Evolutionary conservation across 2,797 vertebrate genomes (phyloP).

Genomic region (Pseudochaenichthys georgianus): DNA sequence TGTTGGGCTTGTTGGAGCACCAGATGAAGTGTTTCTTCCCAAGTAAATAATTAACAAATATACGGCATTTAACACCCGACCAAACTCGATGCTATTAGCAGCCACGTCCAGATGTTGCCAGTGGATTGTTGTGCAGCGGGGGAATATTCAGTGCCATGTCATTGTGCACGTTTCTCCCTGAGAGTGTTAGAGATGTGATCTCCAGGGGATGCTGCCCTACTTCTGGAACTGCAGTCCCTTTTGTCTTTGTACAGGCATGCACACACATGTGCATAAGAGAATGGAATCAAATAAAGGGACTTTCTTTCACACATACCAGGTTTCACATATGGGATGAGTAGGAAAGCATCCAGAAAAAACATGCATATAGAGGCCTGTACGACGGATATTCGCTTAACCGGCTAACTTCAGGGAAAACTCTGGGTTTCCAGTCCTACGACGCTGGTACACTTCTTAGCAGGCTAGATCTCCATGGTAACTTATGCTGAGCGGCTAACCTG

Average conservation of each 20-base stretch:
- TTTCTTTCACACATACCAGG: slow-evolving; percentile 25
- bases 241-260: slow-evolving; percentile 50
- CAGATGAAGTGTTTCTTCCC: slow-evolving; percentile 43
- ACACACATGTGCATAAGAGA: slow-evolving; percentile 25
- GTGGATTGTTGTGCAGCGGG: slow-evolving; percentile 60
- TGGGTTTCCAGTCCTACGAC: no score
- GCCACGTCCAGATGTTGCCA: slow-evolving; percentile 69
- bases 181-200: slow-evolving; percentile 60
- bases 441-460: no score
- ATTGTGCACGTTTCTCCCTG: slow-evolving; percentile 59
- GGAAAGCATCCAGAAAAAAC: slow-evolving; percentile 8
- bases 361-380: not conserved
- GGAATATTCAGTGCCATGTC: slow-evolving; percentile 61
- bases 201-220: slow-evolving; percentile 77
- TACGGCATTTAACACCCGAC: slow-evolving; percentile 39
- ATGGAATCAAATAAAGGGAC: slow-evolving; percentile 31
- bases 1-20: slow-evolving; percentile 12
- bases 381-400: no score
- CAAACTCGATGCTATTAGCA: slow-evolving; percentile 40
- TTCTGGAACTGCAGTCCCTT: slow-evolving; percentile 68
- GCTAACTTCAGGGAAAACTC: no score
- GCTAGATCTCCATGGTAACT: no score
- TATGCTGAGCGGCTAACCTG: no score
- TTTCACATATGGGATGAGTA: slow-evolving; percentile 21
- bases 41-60: slow-evolving; percentile 57